A percentile compares a stretch with the other conserved stretches of the same genome.
Conservation (phyloP, 2,888 invertebrate genomes). For the Melikaiella ostensackeni region DNA sequence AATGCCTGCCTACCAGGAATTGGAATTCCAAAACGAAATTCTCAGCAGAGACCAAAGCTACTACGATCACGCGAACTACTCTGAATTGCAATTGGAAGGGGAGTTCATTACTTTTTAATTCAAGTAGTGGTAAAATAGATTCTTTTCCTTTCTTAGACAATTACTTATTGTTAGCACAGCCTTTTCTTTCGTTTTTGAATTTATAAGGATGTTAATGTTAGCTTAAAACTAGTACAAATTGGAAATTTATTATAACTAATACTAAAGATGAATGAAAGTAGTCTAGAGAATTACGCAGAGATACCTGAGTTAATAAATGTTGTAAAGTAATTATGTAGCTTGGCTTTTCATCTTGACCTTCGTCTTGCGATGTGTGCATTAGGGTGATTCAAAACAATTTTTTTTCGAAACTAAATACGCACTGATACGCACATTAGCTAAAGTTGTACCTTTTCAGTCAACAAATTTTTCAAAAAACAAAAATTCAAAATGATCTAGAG, state of each 20-base stretch:
- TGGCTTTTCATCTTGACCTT: neutral
- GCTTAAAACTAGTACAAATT: slow-evolving; percentile 8
- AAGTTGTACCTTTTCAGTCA: no score
- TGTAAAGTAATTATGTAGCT: neutral
- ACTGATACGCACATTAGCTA: no score
- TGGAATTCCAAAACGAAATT: slow-evolving; percentile 61
- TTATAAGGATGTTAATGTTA: slow-evolving; percentile 49
- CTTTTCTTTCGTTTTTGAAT: slow-evolving; percentile 63
- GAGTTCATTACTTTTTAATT: slow-evolving; percentile 59
- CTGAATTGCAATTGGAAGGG: slow-evolving; percentile 60
- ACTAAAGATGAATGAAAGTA: neutral
- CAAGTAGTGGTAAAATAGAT: slow-evolving; percentile 58
- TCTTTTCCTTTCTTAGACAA: slow-evolving; percentile 59
- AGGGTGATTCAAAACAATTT: no score
- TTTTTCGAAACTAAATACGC: no score
- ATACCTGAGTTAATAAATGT: neutral
- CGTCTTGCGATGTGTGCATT: neutral
- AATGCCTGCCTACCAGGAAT: slow-evolving; percentile 61
- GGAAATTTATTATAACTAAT: neutral
- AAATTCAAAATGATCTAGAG: no score
- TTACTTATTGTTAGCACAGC: slow-evolving; percentile 57
- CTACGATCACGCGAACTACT: slow-evolving; percentile 60
- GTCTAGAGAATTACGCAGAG: neutral
- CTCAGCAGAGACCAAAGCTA: slow-evolving; percentile 61
- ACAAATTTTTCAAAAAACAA: no score